phyloP scores from a whole-genome alignment of 2,888 invertebrate genomes.

The Erebia epiphron region DNA sequence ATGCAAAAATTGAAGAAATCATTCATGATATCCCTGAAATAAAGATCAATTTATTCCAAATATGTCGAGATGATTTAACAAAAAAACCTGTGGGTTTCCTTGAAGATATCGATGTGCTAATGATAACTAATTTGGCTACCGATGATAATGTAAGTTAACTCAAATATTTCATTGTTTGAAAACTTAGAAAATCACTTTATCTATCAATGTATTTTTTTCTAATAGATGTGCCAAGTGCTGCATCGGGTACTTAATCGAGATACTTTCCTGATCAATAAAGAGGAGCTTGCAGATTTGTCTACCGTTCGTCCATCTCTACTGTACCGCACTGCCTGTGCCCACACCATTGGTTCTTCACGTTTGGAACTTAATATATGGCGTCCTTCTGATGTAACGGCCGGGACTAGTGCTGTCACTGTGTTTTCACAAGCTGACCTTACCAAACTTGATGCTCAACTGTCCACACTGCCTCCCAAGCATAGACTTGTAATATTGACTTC shows the following conservation, averaged over 20 bases:
- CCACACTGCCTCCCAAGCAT: constrained; percentile 43
- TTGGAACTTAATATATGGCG: constrained; percentile 48
- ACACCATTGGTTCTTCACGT: constrained; percentile 36
- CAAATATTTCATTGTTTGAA: not conserved
- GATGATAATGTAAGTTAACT: constrained; percentile 48
- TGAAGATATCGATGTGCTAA: constrained; percentile 42
- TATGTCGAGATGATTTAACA: constrained; percentile 34
- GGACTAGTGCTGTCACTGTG: constrained; percentile 46
- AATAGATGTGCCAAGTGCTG: constrained; percentile 47
- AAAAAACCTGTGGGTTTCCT: constrained; percentile 30
- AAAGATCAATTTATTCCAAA: constrained; percentile 35
- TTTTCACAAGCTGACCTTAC: constrained; percentile 45
- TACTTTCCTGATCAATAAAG: constrained; percentile 47
- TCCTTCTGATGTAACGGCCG: constrained; percentile 38
- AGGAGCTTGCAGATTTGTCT: constrained; percentile 30
- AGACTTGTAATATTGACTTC: constrained; percentile 48
- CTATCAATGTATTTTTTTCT: not conserved
- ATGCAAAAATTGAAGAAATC: constrained; percentile 37
- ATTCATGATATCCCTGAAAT: constrained; percentile 38
- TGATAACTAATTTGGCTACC: constrained; percentile 43
- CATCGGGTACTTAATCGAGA: constrained; percentile 42
- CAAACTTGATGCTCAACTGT: constrained; percentile 42
- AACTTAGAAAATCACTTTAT: not conserved
- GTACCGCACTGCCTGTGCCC: constrained; percentile 44
- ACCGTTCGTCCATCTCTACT: constrained; percentile 40